Conservation (phyloP, 2,113 vertebrate genomes). For the Chunga burmeisteri region DNA sequence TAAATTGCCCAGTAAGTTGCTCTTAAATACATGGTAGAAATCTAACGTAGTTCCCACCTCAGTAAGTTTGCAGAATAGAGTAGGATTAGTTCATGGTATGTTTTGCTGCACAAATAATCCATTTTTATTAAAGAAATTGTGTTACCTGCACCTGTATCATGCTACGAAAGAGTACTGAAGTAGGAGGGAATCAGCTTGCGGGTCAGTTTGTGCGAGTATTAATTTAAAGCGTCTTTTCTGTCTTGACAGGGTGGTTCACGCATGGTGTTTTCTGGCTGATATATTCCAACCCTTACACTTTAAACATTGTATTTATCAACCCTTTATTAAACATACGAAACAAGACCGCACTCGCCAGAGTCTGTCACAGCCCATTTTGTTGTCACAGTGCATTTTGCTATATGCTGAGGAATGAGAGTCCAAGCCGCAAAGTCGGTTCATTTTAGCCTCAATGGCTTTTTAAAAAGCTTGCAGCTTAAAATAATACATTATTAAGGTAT, state of each 20-base stretch:
- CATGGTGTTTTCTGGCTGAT: not conserved
- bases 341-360: constrained; percentile 14
- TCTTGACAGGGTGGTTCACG: not conserved
- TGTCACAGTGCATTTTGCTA: constrained; percentile 26
- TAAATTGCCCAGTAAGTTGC: not conserved
- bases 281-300: not conserved
- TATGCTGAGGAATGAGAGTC: constrained; percentile 20
- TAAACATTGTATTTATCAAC: constrained; percentile 37
- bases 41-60: not conserved
- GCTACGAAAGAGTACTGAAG: not conserved
- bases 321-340: constrained; percentile 52
- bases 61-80: not conserved
- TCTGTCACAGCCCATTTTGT: constrained; percentile 59
- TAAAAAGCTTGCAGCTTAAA: constrained; percentile 32
- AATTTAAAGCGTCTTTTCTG: not conserved
- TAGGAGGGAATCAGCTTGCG: not conserved
- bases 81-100: not conserved
- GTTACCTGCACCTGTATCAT: not conserved
- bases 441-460: constrained; percentile 6
- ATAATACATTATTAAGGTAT: constrained; percentile 54
- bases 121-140: not conserved
- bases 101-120: not conserved
- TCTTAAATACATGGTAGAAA: not conserved
- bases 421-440: not conserved
- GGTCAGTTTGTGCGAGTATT: not conserved